Percentiles rank a stretch among this genome's conserved stretches.
phyloP scores from a whole-genome alignment of 2,888 invertebrate species.

The Thera obeliscata region DNA sequence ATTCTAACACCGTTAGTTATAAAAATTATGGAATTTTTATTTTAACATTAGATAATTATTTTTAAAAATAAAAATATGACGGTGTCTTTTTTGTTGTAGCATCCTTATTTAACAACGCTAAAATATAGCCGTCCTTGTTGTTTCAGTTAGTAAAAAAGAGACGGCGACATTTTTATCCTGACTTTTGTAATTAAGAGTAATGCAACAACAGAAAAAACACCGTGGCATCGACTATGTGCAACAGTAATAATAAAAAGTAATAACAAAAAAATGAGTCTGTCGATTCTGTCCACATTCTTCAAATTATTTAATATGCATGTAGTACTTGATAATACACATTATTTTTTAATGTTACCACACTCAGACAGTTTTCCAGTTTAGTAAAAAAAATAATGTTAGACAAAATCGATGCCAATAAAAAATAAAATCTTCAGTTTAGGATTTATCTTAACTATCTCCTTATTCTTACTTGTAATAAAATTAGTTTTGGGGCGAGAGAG shows the following conservation, averaged over 20 bases:
- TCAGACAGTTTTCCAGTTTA: neutral
- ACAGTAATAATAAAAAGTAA: neutral
- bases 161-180: neutral
- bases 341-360: too few species aligned
- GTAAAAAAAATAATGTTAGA: neutral
- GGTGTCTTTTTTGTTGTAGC: neutral
- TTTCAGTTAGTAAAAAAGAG: neutral
- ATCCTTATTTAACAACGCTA: neutral
- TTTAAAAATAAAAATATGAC: neutral
- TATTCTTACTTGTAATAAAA: constrained; percentile 49
- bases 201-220: too few species aligned
- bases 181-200: too few species aligned
- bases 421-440: constrained; percentile 61
- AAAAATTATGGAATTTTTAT: constrained; percentile 75
- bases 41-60: constrained; percentile 5
- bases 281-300: too few species aligned
- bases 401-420: constrained; percentile 45
- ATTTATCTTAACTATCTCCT: constrained; percentile 55
- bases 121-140: constrained; percentile 1
- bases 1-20: constrained; percentile 62
- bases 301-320: too few species aligned
- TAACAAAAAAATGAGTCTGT: neutral
- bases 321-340: too few species aligned
- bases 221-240: neutral
- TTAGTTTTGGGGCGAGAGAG: constrained; percentile 54